A percentile compares a stretch with the other conserved stretches of the same genome.
phyloP scores from a whole-genome alignment of 2,888 invertebrate species.

The Onthophagus sagittarius region DNA sequence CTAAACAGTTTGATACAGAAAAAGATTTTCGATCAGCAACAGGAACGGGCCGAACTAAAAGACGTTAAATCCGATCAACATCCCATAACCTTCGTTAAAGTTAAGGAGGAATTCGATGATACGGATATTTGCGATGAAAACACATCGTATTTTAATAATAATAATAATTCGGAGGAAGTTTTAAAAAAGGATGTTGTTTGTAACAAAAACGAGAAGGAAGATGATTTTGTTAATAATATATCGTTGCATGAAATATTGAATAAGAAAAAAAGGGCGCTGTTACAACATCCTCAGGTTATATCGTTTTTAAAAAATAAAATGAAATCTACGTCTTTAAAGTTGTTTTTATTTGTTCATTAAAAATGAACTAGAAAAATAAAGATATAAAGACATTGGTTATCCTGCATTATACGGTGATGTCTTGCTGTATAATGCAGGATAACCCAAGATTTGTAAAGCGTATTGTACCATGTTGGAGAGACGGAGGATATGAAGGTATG shows the following conservation, averaged over 20 bases:
- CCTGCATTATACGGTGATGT: too few relatives aligned
- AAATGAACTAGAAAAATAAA: too few relatives aligned
- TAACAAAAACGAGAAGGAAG: slow-evolving; percentile 13
- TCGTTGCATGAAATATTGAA: slow-evolving; percentile 35
- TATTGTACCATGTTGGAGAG: too few relatives aligned
- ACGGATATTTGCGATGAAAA: slow-evolving; percentile 13
- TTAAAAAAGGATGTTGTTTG: not conserved
- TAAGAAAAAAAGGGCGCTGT: slow-evolving; percentile 35
- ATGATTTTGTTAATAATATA: slow-evolving; percentile 30
- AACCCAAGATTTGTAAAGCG: too few relatives aligned
- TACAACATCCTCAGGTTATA: slow-evolving; percentile 34
- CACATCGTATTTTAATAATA: not conserved
- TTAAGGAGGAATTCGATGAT: slow-evolving; percentile 15
- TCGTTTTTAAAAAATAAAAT: slow-evolving; percentile 33
- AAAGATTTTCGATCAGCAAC: slow-evolving; percentile 32
- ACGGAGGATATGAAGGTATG: too few relatives aligned
- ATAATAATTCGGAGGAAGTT: not conserved
- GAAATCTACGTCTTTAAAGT: slow-evolving; percentile 20
- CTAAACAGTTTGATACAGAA: slow-evolving; percentile 33
- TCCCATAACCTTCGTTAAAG: slow-evolving; percentile 7
- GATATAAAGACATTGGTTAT: too few relatives aligned
- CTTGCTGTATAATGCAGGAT: too few relatives aligned
- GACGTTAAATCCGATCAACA: slow-evolving; percentile 16
- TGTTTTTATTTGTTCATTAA: slow-evolving; percentile 15
- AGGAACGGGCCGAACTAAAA: slow-evolving; percentile 29